Conservation (phyloP, 2,113 vertebrate species). For the Microcebus murinus region DNA sequence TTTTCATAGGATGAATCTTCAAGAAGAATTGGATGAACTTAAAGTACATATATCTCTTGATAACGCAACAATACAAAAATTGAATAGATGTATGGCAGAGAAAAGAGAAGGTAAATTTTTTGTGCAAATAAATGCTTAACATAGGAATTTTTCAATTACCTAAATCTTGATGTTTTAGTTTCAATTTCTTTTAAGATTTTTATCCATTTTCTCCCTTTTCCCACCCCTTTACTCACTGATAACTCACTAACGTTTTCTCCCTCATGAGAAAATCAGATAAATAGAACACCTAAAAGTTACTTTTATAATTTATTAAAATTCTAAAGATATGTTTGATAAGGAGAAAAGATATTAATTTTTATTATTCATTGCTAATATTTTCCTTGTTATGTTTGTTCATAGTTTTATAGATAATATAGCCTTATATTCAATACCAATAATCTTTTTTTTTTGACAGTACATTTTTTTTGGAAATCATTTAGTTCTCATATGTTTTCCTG, state of each 20-base stretch:
- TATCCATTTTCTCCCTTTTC: neutral
- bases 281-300: neutral
- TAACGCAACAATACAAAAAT: slow-evolving; percentile 87
- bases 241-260: neutral
- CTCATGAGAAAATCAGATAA: slow-evolving; percentile 6
- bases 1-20: slow-evolving; percentile 86
- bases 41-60: slow-evolving; percentile 86
- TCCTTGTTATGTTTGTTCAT: neutral
- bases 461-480: slow-evolving; percentile 5
- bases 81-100: slow-evolving; percentile 84
- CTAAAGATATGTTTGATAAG: neutral
- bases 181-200: neutral
- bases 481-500: neutral
- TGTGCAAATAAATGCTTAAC: slow-evolving; percentile 26
- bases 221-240: neutral
- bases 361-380: neutral
- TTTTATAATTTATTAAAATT: slow-evolving; percentile 20
- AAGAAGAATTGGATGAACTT: slow-evolving; percentile 91
- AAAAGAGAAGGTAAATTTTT: slow-evolving; percentile 84
- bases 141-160: neutral
- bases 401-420: neutral
- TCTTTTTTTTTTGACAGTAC: slow-evolving; percentile 33
- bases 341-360: neutral
- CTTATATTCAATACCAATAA: neutral
- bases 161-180: slow-evolving; percentile 33